Evolutionary conservation across 1,140 invertebrate species (phyloP).

Genomic region (Conus ventricosus): DNA sequence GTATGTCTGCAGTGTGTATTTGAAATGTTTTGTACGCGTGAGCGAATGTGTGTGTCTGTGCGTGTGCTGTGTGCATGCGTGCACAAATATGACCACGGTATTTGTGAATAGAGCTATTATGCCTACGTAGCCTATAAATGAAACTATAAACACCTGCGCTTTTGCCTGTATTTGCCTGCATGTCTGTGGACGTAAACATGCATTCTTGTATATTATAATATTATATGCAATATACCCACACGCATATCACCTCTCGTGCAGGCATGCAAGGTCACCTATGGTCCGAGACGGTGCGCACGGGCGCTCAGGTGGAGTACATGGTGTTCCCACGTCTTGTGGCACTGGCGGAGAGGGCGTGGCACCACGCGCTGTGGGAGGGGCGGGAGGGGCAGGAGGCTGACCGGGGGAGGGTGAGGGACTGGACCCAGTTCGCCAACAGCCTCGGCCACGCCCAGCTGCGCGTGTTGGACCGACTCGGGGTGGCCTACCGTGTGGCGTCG

Average conservation of each 20-base stretch:
- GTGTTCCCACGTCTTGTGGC: conserved; percentile 65
- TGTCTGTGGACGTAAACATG: not conserved
- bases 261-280: conserved; percentile 67
- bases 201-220: not conserved
- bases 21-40: not conserved
- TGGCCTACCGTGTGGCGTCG: conserved; percentile 56
- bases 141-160: not conserved
- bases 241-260: conserved; percentile 21
- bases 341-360: conserved; percentile 69
- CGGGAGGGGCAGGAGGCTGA: too few relatives aligned
- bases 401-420: conserved; percentile 40
- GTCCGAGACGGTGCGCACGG: conserved; percentile 61
- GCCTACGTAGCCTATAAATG: not conserved
- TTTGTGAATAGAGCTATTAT: not conserved
- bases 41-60: too few relatives aligned
- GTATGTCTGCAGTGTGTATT: too few relatives aligned
- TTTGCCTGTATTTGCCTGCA: not conserved
- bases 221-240: not conserved
- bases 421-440: conserved; percentile 56
- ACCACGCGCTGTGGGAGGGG: conserved; percentile 42
- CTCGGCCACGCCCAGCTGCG: conserved; percentile 59
- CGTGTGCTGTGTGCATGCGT: too few relatives aligned
- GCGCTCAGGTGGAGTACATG: conserved; percentile 60
- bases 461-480: conserved; percentile 50
- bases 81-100: too few relatives aligned